Conservation (phyloP, 2,113 vertebrate species). For the Malaclemys terrapin region DNA sequence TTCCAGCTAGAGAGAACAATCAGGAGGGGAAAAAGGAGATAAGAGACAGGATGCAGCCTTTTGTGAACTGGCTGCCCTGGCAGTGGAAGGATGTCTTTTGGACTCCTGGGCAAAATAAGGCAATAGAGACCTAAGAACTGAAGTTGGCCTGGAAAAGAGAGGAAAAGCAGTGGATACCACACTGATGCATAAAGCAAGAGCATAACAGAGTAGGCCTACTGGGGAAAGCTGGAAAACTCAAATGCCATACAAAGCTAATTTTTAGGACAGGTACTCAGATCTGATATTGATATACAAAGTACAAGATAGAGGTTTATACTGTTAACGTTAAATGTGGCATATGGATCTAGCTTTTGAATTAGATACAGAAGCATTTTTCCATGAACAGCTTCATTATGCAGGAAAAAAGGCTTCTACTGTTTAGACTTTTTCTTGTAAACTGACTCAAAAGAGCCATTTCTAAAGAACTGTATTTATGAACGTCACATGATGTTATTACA, state of each 20-base stretch:
- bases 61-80: accelerated
- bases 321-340: background rate
- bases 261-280: background rate
- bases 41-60: background rate
- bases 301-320: background rate
- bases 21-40: background rate
- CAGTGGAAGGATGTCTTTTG: background rate
- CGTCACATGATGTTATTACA: background rate
- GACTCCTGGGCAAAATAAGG: background rate
- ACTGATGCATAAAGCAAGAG: background rate
- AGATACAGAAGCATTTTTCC: background rate
- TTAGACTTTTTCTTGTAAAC: background rate
- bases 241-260: background rate
- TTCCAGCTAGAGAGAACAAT: background rate
- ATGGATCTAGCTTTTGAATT: background rate
- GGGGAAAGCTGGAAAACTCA: background rate
- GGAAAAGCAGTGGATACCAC: background rate
- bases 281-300: background rate
- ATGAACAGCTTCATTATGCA: background rate
- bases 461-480: background rate
- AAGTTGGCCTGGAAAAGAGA: background rate
- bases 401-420: background rate
- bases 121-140: background rate
- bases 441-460: background rate
- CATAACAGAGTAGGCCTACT: background rate